Evolutionary conservation across 2,888 invertebrate genomes (phyloP), one percentile per base, ranked within the genome.

Genomic region (Polylopha cassiicola): DNA sequence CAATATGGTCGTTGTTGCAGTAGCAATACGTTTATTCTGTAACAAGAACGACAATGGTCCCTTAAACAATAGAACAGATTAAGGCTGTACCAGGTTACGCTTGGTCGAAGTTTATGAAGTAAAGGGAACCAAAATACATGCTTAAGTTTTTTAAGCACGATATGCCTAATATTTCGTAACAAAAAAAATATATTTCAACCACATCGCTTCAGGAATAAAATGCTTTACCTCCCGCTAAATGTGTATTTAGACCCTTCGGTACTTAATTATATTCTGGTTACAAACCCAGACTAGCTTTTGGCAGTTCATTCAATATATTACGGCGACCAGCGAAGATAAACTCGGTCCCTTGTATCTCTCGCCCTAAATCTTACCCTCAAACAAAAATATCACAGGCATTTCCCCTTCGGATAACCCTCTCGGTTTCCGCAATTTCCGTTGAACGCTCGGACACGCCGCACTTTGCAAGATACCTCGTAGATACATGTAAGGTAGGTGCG

Each of bases 61-160:
- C 41, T 55, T 58, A 65, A 69, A 74, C 69, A 73, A 74, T 72
- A 58, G 65, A 61, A 53, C 58, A 62, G 65, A 72, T 73, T 72
- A 69, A 64, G 38, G 57, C 48, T 48, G 49, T 58, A 58, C 53
- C 57, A 53, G 59, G 53, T 48, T 53, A 51, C 53, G 53, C 29
- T 22, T 16, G 22, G 29, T 20, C 23, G n/a, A 11, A 23, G 24
- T 28, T 27, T 18, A 22, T 27, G 20, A 11, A 7, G 15, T 24
- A 6, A 18, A 9, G 3, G 16, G 10, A 10, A 16, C 1, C 2
- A 21, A 8, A 13, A 30, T 14, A 15, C 21, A 2, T 4, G 33
- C 24, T 17, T 33, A 23, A 23, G 6, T 36, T 20, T 5, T 10
- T 11, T n/a, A n/a, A n/a, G n/a, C n/a, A n/a, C n/a, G n/a, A n/a